These are phyloP conservation scores for Phyllostomus hastatus DNA, from an alignment of 2,113 vertebrate species.

Conservation along the genomic window DNA sequence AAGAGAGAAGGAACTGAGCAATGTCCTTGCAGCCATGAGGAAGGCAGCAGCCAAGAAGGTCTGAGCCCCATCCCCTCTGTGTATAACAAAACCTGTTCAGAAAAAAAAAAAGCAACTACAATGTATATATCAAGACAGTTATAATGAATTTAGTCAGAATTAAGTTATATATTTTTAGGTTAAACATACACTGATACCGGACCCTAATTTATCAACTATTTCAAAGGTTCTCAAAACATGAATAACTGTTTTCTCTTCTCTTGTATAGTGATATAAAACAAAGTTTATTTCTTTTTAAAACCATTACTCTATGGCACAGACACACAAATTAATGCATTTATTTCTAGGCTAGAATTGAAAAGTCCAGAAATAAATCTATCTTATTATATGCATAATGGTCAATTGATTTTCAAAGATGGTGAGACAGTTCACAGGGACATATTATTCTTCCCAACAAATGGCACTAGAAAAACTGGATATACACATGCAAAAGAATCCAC, in stretches of 20 bases:
- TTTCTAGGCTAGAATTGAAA: not conserved
- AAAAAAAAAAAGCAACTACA: not conserved
- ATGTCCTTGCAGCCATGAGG: no score
- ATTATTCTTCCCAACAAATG: not conserved
- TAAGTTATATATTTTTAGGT: not conserved
- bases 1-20: no score
- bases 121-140: not conserved
- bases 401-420: not conserved
- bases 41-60: no score
- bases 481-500: no score
- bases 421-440: not conserved
- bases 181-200: not conserved
- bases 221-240: not conserved
- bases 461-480: not conserved
- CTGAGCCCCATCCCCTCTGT: no score
- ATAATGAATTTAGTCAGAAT: not conserved
- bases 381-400: not conserved
- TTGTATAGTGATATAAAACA: not conserved
- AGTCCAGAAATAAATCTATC: not conserved
- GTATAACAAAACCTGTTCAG: no score
- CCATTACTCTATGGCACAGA: not conserved
- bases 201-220: not conserved
- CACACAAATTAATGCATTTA: not conserved
- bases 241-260: not conserved
- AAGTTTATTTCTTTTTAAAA: not conserved